Percentiles rank a stretch among this genome's conserved stretches.
Conservation (phyloP, 2,888 invertebrate species). For the Idaea straminata region DNA sequence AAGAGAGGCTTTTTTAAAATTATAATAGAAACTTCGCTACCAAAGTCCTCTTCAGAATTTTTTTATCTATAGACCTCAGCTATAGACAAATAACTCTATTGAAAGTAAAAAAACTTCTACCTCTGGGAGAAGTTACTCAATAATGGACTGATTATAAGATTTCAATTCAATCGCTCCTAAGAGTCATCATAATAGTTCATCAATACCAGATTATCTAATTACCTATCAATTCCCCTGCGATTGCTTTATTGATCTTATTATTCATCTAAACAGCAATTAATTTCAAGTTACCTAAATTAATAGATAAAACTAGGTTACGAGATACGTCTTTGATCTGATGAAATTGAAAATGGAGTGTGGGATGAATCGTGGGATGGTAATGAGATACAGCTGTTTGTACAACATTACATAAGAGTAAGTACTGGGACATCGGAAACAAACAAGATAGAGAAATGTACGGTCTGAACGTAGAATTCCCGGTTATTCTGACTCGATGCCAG, state of each 20-base stretch:
- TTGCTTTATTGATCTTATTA: not conserved
- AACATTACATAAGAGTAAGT: not conserved
- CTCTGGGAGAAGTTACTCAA: no score
- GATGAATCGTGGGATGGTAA: conserved; percentile 8
- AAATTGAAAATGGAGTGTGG: conserved; percentile 9
- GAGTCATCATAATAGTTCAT: not conserved
- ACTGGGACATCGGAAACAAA: conserved; percentile 5
- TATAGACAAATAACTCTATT: no score
- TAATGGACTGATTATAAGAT: no score
- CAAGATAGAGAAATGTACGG: not conserved
- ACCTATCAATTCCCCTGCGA: not conserved
- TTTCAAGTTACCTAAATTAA: not conserved
- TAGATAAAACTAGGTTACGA: conserved; percentile 5
- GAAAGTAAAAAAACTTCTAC: no score
- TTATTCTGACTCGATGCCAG: no score
- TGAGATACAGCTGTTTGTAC: not conserved
- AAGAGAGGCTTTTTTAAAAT: no score
- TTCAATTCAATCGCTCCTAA: not conserved
- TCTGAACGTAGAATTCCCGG: no score
- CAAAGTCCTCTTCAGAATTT: no score
- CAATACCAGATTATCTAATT: not conserved
- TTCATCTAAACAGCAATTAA: not conserved
- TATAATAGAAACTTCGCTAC: no score
- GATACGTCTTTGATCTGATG: not conserved
- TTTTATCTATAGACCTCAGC: no score